Conservation (phyloP, 2,113 vertebrate genomes). For the Spheniscus mendiculus region DNA sequence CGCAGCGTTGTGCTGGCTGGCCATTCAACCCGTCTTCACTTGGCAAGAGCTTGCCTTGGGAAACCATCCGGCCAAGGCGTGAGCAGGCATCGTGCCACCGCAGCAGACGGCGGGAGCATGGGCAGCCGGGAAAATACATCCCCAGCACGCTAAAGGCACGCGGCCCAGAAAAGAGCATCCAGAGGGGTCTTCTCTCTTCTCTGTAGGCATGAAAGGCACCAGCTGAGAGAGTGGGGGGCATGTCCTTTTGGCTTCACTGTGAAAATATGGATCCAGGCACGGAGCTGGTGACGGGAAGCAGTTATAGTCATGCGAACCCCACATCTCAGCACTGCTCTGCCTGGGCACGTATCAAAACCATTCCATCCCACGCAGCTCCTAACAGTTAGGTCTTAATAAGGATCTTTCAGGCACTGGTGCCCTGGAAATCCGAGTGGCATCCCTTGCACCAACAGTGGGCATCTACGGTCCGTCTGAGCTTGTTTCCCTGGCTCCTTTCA, state of each 20-base stretch:
- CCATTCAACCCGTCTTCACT: background rate
- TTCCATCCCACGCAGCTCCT: background rate
- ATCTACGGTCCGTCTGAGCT: accelerated
- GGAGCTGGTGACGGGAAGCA: background rate
- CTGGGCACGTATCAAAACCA: accelerated
- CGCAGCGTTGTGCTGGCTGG: accelerated
- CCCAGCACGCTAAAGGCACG: background rate
- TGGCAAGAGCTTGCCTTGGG: background rate
- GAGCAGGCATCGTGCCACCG: background rate
- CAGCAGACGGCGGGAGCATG: background rate
- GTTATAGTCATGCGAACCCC: accelerated
- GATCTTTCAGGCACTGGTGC: background rate
- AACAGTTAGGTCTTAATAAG: background rate
- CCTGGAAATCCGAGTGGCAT: background rate
- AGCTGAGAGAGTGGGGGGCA: background rate
- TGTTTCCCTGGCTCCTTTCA: background rate
- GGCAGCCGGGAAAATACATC: background rate
- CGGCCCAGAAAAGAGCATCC: background rate
- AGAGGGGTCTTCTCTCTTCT: background rate
- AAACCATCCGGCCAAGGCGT: background rate
- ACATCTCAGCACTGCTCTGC: background rate
- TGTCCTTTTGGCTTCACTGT: accelerated
- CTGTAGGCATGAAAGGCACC: background rate
- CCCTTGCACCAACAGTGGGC: background rate
- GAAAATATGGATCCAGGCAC: accelerated